Evolutionary conservation across 2,113 vertebrate species (phyloP).

Genomic region (Pangasianodon gigas): DNA sequence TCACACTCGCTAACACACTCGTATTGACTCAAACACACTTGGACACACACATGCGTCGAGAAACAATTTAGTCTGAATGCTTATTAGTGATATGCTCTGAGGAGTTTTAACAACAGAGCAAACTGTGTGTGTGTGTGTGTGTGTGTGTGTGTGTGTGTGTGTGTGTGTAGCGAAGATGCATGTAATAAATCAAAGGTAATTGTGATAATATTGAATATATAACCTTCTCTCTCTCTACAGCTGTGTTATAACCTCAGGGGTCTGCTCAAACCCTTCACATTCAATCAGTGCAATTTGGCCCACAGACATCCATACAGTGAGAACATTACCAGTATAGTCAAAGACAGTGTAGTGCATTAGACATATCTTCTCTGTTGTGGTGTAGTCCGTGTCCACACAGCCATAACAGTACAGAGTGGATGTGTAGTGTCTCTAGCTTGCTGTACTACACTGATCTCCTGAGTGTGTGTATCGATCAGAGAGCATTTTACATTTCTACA

Average conservation of each 20-base stretch:
- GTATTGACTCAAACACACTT: constrained; percentile 4
- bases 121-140: too few relatives aligned
- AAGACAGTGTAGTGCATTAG: constrained; percentile 27
- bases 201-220: background rate
- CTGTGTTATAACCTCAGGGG: constrained; percentile 82
- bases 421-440: background rate
- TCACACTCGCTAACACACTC: background rate
- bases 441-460: constrained; percentile 10
- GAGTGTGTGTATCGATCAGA: background rate
- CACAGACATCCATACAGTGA: constrained; percentile 89
- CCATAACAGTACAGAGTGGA: background rate
- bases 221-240: constrained; percentile 8
- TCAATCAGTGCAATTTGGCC: constrained; percentile 89
- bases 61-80: background rate
- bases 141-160: too few relatives aligned
- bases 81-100: background rate
- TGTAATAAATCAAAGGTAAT: background rate
- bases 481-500: background rate
- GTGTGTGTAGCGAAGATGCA: background rate
- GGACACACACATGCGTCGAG: constrained; percentile 10
- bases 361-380: background rate
- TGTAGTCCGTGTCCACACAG: background rate
- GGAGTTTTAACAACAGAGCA: background rate
- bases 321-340: constrained; percentile 81
- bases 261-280: constrained; percentile 81